A percentile compares a stretch with the other conserved stretches of the same genome.
phyloP scores from a whole-genome alignment of 2,113 vertebrate species.

The Saccopteryx leptura region DNA sequence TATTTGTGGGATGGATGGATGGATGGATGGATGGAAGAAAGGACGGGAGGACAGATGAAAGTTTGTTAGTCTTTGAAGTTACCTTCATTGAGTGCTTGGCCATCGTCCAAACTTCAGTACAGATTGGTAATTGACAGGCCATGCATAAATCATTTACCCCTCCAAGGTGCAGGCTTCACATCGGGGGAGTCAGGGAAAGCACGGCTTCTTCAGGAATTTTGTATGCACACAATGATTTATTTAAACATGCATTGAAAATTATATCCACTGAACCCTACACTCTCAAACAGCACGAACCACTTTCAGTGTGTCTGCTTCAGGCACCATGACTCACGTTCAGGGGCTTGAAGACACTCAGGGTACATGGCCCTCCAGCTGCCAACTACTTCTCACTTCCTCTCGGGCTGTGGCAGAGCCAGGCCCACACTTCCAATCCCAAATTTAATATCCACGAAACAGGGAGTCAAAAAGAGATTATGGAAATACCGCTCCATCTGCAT shows the following conservation, averaged over 20 bases:
- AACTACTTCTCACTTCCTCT: not conserved
- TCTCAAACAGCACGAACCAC: not conserved
- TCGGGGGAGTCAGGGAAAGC: not conserved
- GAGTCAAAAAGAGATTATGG: not conserved
- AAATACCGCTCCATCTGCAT: not conserved
- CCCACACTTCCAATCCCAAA: not conserved
- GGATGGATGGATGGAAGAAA: too few relatives aligned
- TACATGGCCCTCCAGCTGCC: not conserved
- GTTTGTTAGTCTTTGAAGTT: not conserved
- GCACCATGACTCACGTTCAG: not conserved
- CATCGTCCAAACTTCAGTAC: not conserved
- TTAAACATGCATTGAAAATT: not conserved
- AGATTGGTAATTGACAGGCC: not conserved
- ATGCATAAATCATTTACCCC: fast-evolving
- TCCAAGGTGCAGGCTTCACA: not conserved
- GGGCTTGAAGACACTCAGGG: not conserved
- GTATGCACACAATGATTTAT: not conserved
- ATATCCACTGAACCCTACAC: not conserved
- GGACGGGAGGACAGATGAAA: not conserved
- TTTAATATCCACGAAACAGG: not conserved
- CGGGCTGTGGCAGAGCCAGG: fast-evolving
- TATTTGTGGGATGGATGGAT: not conserved
- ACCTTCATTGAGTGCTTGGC: not conserved
- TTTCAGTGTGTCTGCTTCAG: not conserved
- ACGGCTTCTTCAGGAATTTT: not conserved